These are phyloP conservation scores for Drosophila barbarae DNA, from an alignment of 2,888 invertebrate genomes.

Conservation along the genomic window DNA sequence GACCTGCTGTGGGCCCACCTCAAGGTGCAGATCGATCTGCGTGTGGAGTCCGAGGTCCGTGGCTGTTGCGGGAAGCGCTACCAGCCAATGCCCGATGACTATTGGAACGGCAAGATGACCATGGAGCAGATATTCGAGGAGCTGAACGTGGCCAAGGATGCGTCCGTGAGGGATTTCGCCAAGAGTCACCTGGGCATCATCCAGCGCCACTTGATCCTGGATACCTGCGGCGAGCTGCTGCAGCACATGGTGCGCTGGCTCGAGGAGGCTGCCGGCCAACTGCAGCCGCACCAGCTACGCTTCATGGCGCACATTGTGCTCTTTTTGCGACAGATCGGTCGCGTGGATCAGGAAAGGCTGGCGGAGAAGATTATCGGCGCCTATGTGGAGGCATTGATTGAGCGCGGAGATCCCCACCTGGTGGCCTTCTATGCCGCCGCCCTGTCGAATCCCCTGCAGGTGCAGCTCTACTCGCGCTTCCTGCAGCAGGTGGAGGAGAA, in stretches of 20 bases:
- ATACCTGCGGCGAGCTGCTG: constrained; percentile 87
- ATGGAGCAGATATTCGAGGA: constrained; percentile 86
- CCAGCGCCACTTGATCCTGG: constrained; percentile 91
- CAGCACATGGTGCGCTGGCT: constrained; percentile 86
- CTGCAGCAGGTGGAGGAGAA: constrained; percentile 86
- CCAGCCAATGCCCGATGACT: constrained; percentile 83
- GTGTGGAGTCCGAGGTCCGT: constrained; percentile 89
- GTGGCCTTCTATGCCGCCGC: constrained; percentile 93
- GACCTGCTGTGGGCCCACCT: constrained; percentile 95
- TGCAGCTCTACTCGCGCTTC: constrained; percentile 85
- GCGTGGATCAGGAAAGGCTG: constrained; percentile 84
- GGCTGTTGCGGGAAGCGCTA: constrained; percentile 82
- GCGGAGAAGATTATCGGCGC: constrained; percentile 88
- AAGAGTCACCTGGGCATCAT: constrained; percentile 86
- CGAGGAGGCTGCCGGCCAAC: constrained; percentile 48
- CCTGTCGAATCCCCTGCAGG: constrained; percentile 84
- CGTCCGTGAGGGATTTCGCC: constrained; percentile 80
- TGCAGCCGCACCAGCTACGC: constrained; percentile 81
- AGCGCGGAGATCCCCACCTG: constrained; percentile 86
- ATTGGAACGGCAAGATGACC: constrained; percentile 86
- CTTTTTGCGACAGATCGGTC: constrained; percentile 89
- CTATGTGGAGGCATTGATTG: constrained; percentile 86
- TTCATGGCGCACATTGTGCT: constrained; percentile 92
- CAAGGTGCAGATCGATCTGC: constrained; percentile 89
- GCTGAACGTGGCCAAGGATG: constrained; percentile 83